Conservation (phyloP, 2,797 vertebrate species). For the Apodemus agrarius region DNA sequence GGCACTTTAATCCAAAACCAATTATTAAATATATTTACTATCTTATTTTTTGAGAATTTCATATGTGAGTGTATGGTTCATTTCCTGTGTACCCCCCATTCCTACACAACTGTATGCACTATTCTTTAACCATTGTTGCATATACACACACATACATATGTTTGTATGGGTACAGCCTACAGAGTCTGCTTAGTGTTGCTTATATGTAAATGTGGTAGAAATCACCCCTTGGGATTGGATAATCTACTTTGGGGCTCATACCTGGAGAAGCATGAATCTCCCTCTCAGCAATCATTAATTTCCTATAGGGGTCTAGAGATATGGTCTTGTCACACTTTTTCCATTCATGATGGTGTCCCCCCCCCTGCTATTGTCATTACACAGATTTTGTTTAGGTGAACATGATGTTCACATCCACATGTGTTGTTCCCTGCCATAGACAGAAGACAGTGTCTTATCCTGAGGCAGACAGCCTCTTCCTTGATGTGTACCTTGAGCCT, state of each 20-base stretch:
- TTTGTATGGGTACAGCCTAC: neutral
- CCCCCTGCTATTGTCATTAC: neutral
- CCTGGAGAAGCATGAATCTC: neutral
- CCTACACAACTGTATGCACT: no score
- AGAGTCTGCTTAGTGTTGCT: neutral
- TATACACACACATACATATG: neutral
- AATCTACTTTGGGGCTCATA: neutral
- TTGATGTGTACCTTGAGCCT: neutral
- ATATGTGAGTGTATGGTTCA: neutral
- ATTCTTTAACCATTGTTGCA: neutral
- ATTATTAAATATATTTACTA: neutral
- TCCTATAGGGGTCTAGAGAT: no score
- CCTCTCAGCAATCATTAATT: neutral
- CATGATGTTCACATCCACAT: no score
- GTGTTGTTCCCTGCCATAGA: neutral
- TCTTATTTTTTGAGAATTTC: neutral
- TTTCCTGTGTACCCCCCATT: neutral
- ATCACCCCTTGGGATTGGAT: neutral
- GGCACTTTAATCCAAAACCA: slow-evolving; percentile 25
- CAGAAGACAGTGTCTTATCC: neutral
- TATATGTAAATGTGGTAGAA: neutral
- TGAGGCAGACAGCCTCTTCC: neutral
- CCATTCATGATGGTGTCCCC: neutral
- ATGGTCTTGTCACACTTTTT: neutral
- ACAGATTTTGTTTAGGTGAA: neutral